Evolutionary conservation across 2,888 invertebrate species (phyloP).

Genomic region (Actias luna): DNA sequence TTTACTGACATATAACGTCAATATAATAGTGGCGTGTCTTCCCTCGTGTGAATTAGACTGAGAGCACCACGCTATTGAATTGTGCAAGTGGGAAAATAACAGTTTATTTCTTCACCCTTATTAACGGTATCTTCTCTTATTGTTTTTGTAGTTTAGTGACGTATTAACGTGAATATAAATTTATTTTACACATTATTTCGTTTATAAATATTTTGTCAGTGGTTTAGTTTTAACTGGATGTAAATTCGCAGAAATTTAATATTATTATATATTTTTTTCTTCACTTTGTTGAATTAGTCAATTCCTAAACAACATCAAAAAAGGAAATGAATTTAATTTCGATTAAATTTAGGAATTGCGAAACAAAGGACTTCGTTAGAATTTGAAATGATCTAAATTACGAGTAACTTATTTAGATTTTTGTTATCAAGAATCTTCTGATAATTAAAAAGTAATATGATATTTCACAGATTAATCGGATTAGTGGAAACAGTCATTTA

Average conservation of each 20-base stretch:
- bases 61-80: conserved; percentile 51
- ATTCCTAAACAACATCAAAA: too few relatives aligned
- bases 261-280: background rate
- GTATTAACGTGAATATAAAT: background rate
- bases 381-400: background rate
- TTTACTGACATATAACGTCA: conserved; percentile 36
- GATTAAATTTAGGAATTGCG: too few relatives aligned
- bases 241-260: background rate
- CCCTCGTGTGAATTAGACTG: conserved; percentile 71
- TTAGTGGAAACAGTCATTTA: background rate
- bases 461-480: background rate
- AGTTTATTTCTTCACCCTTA: background rate
- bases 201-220: background rate
- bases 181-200: background rate
- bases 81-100: background rate
- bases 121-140: background rate
- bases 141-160: background rate
- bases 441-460: background rate
- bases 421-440: background rate
- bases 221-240: background rate
- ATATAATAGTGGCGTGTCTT: conserved; percentile 39
- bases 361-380: too few relatives aligned
- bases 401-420: background rate
- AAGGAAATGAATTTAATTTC: too few relatives aligned
- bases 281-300: background rate